Base-by-base conservation (phyloP, 2,797 vertebrate genomes). In the Furcifer pardalis region DNA sequence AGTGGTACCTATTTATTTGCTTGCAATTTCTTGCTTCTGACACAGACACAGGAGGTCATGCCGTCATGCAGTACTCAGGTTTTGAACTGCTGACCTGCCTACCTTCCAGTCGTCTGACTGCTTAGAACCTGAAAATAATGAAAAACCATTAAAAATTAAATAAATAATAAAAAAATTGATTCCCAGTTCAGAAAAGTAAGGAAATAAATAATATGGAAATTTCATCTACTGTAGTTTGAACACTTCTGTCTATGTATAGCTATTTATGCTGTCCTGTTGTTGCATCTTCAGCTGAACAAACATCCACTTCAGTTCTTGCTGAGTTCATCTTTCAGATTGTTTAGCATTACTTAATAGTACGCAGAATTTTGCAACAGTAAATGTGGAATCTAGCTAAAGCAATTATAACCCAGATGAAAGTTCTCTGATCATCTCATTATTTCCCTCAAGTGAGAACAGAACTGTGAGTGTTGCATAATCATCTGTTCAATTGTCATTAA, bases 381-480 rank as follows among this genome's bases (percentile, higher is more conserved):
- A 74, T 49, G 13, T 15, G 30, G 3, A 32, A 62, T 83, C 5
- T 1, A 86, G 72, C 25, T 37, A 79, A 8, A 87, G 1, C 17
- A 79, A 66, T 40, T 35, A 46, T 81, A 25, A 3, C 72, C n/a
- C 6, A 66, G n/a, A 73, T 25, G n/a, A 90, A 52, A 21, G 56
- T 73, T 35, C 0, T 79, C 82, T 77, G 68, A 77, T 84, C 88
- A 59, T 17, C 86, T 23, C 66, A 85, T 90, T 91, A 40, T 82
- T 88, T 89, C 84, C 42, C 85, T 65, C 19, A 77, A 86, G 37
- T 73, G 83, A 84, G 89, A 79, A 3, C 59, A 87, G 25, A 84
- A 19, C 7, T 63, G 9, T 19, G 68, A 86, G 23, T 72, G 73
- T 40, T 56, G 32, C 5, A 79, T 82, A 74, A 79, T 86, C 69